Conservation (phyloP, 2,113 vertebrate genomes). For the Taurulus bubalis region DNA sequence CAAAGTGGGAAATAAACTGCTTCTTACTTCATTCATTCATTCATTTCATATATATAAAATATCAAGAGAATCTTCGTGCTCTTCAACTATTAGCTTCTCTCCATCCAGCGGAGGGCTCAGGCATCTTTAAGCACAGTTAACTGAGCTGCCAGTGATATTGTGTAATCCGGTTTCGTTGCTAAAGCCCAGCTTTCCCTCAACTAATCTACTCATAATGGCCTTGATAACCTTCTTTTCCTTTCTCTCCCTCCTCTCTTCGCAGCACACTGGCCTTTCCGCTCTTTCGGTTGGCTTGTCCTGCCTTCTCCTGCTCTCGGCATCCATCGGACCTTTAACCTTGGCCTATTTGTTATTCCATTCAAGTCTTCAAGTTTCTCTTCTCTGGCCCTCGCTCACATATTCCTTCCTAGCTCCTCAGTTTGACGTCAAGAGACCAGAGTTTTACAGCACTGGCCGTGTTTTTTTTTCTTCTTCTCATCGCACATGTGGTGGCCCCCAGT, state of each 20-base stretch:
- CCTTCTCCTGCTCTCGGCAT: conserved; percentile 12
- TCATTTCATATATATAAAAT: conserved; percentile 7
- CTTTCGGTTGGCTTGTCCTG: neutral
- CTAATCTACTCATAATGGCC: conserved; percentile 59
- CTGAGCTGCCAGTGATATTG: conserved; percentile 47
- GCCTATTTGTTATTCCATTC: conserved; percentile 41
- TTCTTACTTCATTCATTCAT: neutral
- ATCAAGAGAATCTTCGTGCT: neutral
- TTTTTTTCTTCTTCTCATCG: neutral
- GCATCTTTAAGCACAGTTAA: conserved; percentile 31
- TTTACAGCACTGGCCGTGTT: conserved; percentile 35
- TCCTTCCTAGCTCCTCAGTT: conserved; percentile 19
- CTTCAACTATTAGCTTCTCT: conserved; percentile 13
- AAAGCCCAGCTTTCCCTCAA: conserved; percentile 41
- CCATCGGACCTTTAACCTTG: conserved; percentile 40
- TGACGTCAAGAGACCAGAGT: conserved; percentile 16
- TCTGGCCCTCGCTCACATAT: conserved; percentile 14
- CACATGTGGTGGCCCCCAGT: conserved; percentile 46
- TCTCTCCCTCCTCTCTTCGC: conserved; percentile 16
- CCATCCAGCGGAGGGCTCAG: conserved; percentile 24
- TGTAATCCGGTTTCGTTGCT: conserved; percentile 61
- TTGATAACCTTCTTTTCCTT: conserved; percentile 49
- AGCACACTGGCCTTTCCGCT: conserved; percentile 25
- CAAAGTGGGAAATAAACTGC: neutral
- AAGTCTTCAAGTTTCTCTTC: conserved; percentile 22